Evolutionary conservation across 2,113 vertebrate genomes (phyloP).

Genomic region (Geococcyx californianus): DNA sequence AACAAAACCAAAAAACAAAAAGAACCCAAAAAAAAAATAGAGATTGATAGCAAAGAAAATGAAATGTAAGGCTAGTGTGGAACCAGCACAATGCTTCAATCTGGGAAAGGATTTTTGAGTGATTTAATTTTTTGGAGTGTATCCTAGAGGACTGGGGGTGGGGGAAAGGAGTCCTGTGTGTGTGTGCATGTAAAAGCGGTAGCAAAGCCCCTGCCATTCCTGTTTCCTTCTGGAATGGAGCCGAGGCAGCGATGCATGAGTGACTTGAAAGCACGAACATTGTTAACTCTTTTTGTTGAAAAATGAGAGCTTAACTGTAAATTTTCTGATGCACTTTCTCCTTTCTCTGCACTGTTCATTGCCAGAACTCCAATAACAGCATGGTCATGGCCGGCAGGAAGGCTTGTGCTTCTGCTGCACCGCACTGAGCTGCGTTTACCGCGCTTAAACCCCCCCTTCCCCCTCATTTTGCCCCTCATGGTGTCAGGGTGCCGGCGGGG

Average conservation of each 20-base stretch:
- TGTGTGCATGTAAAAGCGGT: constrained; percentile 74
- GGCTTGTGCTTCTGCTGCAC: constrained; percentile 73
- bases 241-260: constrained; percentile 75
- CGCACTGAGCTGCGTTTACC: constrained; percentile 46
- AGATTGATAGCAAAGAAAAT: constrained; percentile 33
- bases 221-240: constrained; percentile 24
- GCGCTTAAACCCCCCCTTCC: not conserved
- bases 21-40: not conserved
- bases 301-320: constrained; percentile 60
- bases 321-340: constrained; percentile 72
- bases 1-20: not conserved
- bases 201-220: constrained; percentile 66
- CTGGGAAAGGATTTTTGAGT: constrained; percentile 57
- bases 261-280: constrained; percentile 64
- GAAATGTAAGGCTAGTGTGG: constrained; percentile 40
- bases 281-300: constrained; percentile 42
- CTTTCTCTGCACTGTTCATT: constrained; percentile 66
- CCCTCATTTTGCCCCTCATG: not conserved
- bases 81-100: constrained; percentile 16
- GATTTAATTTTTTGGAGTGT: constrained; percentile 70
- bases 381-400: constrained; percentile 75
- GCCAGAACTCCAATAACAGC: constrained; percentile 70
- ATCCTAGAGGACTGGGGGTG: constrained; percentile 72
- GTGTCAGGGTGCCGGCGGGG: constrained; percentile 2
- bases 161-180: constrained; percentile 63